Percentiles rank a stretch among this genome's conserved stretches.
phyloP scores from a whole-genome alignment of 1,140 invertebrate species.

The Maconellicoccus hirsutus region DNA sequence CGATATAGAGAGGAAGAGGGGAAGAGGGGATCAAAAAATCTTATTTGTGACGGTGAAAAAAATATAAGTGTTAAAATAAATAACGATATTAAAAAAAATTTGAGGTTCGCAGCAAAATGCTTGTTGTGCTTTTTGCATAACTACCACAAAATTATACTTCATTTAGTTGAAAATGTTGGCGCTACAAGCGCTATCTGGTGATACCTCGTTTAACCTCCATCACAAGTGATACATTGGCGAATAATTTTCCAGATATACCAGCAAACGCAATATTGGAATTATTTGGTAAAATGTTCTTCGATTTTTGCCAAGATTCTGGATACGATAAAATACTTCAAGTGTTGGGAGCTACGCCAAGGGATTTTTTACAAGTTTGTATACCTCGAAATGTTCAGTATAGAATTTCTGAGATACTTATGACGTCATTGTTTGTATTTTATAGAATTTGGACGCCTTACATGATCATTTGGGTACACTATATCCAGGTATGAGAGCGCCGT shows the following conservation, averaged over 20 bases:
- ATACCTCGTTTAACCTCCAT: background rate
- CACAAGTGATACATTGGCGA: background rate
- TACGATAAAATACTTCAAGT: slow-evolving; percentile 89
- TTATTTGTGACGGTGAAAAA: no score
- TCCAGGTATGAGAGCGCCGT: slow-evolving; percentile 84
- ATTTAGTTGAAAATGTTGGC: background rate
- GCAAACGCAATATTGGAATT: slow-evolving; percentile 80
- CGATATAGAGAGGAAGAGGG: no score
- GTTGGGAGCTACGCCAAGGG: slow-evolving; percentile 77
- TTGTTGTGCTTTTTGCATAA: no score
- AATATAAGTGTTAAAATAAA: no score
- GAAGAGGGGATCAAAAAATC: no score
- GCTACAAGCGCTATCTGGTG: background rate
- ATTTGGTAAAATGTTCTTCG: slow-evolving; percentile 88
- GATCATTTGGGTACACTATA: slow-evolving; percentile 85
- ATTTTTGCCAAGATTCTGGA: slow-evolving; percentile 87
- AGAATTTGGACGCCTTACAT: slow-evolving; percentile 88
- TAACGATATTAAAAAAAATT: no score
- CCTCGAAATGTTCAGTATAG: slow-evolving; percentile 27
- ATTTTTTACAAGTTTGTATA: slow-evolving; percentile 86
- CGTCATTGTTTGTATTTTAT: background rate
- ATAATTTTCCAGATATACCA: slow-evolving; percentile 59
- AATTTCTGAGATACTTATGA: background rate
- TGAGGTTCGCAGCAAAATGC: no score
- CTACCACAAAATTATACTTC: background rate